These are phyloP conservation scores for Todus mexicanus DNA, from an alignment of 2,797 vertebrate species.

Conservation along the genomic window DNA sequence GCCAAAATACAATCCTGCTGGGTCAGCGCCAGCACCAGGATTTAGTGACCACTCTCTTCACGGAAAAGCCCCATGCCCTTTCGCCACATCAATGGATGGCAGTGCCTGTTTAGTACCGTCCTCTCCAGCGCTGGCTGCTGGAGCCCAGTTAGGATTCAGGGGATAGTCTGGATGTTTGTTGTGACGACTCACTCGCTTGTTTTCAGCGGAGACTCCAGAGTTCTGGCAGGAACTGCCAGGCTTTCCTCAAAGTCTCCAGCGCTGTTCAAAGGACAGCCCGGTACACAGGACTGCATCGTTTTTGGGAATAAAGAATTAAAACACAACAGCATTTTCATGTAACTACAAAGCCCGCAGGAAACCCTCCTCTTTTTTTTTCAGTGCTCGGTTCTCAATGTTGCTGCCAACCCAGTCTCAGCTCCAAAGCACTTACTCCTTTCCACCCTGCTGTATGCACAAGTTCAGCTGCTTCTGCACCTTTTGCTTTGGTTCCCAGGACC, in stretches of 20 bases:
- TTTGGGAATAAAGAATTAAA: background rate
- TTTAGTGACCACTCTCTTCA: background rate
- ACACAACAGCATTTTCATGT: background rate
- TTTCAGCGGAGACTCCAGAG: background rate
- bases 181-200: background rate
- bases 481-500: background rate
- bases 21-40: background rate
- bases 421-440: fast-evolving
- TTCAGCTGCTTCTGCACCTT: background rate
- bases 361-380: background rate
- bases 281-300: background rate
- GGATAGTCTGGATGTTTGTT: slow-evolving; percentile 2
- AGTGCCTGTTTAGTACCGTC: background rate
- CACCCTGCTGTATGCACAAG: fast-evolving
- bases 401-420: background rate
- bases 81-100: background rate
- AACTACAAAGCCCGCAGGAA: background rate
- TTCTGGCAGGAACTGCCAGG: background rate
- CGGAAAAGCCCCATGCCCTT: background rate
- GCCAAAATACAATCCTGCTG: background rate
- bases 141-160: background rate
- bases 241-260: background rate
- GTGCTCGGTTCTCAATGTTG: background rate
- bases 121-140: background rate
- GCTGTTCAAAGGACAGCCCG: background rate